Evolutionary conservation across 2,888 invertebrate genomes (phyloP).

Genomic region (Cephus spinipes): DNA sequence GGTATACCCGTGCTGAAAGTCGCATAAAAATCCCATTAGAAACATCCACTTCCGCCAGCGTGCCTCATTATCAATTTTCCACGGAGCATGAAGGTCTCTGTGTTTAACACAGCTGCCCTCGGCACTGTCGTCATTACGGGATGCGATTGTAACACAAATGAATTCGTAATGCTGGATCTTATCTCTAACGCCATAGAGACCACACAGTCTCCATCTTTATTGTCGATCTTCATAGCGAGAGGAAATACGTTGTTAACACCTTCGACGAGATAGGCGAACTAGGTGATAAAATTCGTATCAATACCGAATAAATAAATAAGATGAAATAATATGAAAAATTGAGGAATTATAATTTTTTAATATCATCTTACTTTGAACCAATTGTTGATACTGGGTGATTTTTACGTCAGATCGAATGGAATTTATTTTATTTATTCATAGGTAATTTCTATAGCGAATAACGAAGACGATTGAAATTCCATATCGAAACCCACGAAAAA

Average conservation of each 20-base stretch:
- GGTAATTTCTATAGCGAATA: neutral
- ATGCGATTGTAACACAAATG: neutral
- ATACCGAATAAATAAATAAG: neutral
- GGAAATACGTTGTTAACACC: neutral
- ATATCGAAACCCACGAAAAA: neutral
- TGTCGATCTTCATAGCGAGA: neutral
- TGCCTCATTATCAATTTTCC: slow-evolving; percentile 3
- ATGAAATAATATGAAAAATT: neutral
- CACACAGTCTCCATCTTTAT: neutral
- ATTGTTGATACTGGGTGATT: neutral
- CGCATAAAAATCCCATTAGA: neutral
- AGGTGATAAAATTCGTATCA: neutral
- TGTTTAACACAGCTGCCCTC: neutral
- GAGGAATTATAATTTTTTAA: neutral
- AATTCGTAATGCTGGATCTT: neutral
- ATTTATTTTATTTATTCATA: neutral
- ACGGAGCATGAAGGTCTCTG: slow-evolving; percentile 2
- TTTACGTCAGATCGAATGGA: neutral
- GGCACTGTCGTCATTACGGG: neutral
- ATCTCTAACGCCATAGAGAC: neutral
- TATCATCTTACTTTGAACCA: neutral
- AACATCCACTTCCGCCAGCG: neutral
- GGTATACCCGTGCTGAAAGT: neutral
- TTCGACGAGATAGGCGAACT: neutral
- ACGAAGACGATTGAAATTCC: neutral